These are phyloP conservation scores for Erithacus rubecula DNA, from an alignment of 2,797 vertebrate genomes.

Conservation along the genomic window DNA sequence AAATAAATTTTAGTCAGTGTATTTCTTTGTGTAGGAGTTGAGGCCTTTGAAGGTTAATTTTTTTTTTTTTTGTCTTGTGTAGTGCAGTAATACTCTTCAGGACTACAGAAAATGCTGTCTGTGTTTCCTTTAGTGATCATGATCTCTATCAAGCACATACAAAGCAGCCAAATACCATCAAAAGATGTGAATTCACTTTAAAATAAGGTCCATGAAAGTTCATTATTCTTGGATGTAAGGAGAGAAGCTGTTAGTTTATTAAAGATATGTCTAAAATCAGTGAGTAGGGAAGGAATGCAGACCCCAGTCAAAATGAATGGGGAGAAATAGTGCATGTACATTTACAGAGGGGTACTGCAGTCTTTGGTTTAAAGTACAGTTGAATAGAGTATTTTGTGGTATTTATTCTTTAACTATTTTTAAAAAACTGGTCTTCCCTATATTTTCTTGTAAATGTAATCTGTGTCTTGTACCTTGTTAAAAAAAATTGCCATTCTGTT, in stretches of 20 bases:
- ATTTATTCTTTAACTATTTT: background rate
- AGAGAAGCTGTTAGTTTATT: background rate
- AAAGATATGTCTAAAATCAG: background rate
- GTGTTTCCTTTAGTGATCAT: background rate
- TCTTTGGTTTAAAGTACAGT: background rate
- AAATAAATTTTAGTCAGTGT: background rate
- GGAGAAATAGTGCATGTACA: background rate
- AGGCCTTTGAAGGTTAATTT: background rate
- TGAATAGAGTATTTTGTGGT: background rate
- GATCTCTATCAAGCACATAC: background rate
- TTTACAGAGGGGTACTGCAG: background rate
- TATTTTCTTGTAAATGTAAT: background rate
- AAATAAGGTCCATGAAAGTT: background rate
- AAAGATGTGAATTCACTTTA: background rate
- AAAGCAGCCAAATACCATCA: background rate
- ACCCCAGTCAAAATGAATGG: background rate
- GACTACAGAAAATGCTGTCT: background rate
- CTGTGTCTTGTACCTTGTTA: background rate
- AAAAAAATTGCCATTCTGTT: background rate
- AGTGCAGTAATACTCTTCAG: background rate
- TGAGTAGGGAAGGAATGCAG: background rate
- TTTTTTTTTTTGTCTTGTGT: background rate
- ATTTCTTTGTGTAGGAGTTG: background rate
- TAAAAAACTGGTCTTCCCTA: accelerated
- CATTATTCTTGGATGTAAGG: background rate